These are phyloP conservation scores for Cerastis leucographa DNA, from an alignment of 2,888 invertebrate species.

Conservation along the genomic window DNA sequence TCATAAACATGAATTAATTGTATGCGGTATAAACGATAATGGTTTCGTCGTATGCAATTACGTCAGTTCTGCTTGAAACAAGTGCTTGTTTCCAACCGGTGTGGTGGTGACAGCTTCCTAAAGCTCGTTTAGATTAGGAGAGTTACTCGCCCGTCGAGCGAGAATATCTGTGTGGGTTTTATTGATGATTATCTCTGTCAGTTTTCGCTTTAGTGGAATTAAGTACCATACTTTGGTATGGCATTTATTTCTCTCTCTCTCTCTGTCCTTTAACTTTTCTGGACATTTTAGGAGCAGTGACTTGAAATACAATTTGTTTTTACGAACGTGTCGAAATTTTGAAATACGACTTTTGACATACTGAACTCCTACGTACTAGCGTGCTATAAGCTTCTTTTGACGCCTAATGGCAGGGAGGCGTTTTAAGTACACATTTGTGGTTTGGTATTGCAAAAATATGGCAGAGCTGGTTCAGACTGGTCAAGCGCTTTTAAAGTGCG, in stretches of 20 bases:
- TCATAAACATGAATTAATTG: neutral
- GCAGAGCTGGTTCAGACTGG: neutral
- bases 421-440: neutral
- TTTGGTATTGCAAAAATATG: neutral
- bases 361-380: neutral
- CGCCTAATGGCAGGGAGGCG: neutral
- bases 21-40: neutral
- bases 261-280: neutral
- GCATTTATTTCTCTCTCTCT: too few species aligned
- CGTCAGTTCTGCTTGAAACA: slow-evolving; percentile 7
- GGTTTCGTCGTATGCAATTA: slow-evolving; percentile 9
- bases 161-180: too few species aligned
- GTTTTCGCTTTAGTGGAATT: neutral
- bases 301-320: neutral
- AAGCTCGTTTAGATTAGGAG: neutral
- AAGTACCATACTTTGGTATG: neutral
- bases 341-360: neutral
- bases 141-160: neutral
- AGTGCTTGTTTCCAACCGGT: neutral
- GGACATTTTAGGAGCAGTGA: neutral
- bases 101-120: slow-evolving; percentile 8
- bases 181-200: neutral
- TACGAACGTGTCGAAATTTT: neutral
- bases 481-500: neutral
- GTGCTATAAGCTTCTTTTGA: neutral